phyloP scores from a whole-genome alignment of 2,797 vertebrate species.

The Semaprochilodus insignis region DNA sequence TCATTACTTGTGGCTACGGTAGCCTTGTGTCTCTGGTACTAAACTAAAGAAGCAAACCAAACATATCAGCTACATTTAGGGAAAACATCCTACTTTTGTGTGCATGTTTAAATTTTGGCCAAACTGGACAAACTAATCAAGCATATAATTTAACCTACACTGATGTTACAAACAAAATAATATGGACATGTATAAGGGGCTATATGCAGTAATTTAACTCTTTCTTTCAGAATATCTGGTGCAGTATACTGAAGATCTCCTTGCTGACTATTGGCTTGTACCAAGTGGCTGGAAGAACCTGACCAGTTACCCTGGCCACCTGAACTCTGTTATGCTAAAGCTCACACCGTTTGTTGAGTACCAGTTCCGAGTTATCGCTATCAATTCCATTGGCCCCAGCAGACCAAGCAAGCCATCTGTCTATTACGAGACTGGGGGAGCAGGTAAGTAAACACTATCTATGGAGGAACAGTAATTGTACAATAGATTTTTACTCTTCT shows the following conservation, averaged over 20 bases:
- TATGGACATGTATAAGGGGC: not conserved
- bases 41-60: too few relatives aligned
- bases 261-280: slow-evolving; percentile 78
- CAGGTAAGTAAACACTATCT: slow-evolving; percentile 79
- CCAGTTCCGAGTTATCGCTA: slow-evolving; percentile 90
- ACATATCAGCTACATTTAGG: too few relatives aligned
- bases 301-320: slow-evolving; percentile 87
- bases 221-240: slow-evolving; percentile 86
- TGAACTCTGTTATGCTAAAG: slow-evolving; percentile 89
- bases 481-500: not conserved
- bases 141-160: too few relatives aligned
- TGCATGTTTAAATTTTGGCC: too few relatives aligned
- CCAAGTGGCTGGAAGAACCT: slow-evolving; percentile 92
- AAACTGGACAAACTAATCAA: too few relatives aligned
- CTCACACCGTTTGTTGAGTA: slow-evolving; percentile 94
- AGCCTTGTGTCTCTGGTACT: too few relatives aligned
- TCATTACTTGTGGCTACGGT: too few relatives aligned
- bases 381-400: slow-evolving; percentile 92
- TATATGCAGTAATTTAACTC: not conserved
- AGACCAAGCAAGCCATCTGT: slow-evolving; percentile 87
- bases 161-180: not conserved
- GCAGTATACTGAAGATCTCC: slow-evolving; percentile 90
- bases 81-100: too few relatives aligned
- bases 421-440: slow-evolving; percentile 91
- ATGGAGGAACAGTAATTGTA: not conserved